Base-by-base conservation (phyloP, 53 echinoderm and acorn worm species). In the Echinometra lucunter region DNA sequence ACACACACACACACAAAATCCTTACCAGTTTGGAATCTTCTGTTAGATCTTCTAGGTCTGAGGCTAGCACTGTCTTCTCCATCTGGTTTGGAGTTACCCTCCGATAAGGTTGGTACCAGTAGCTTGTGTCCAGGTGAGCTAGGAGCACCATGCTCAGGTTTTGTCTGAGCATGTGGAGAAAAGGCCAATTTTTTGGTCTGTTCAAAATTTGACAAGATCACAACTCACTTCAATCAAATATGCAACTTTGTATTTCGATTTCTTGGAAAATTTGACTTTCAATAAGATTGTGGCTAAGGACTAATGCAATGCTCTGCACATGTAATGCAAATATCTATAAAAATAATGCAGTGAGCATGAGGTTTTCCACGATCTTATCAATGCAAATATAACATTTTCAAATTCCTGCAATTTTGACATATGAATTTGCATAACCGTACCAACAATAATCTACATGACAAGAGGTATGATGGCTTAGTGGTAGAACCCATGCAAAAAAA, bases 1-100 rank as follows among this genome's bases (percentile, higher is more conserved):
- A 30, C 28, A 28, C 28, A n/a, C 28, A n/a, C 42, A 5, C 17
- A 42, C 13, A 78, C 38, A 38, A 19, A 27, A 15, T 21, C 6
- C 81, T 95, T 88, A 96, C 96, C 97, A 93, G 94, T 94, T 82
- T 95, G 96, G 32, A 91, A 91, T 94, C 97, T 95, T 12, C 96
- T 90, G 34, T 94, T 96, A 23, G 96, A 96, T 58, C 96, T 78
- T 74, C 97, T 93, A 35, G 96, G 95, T 53, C 97, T 95, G 34
- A 97, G 95, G 28, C 96, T 96, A 2, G 96, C 96, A 4, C 96
- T 93, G 47, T 96, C 94, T 91, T 96, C 94, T 7, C 96, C 94
- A 32, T 94, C 94, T n/a, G 94, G 96, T 57, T 94, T 82, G 3
- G 72, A 25, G n/a, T 82, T 94, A 53, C 96, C 96, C 94, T 95